Conservation (phyloP, 2,113 vertebrate genomes). For the Ceuthmochares aereus region DNA sequence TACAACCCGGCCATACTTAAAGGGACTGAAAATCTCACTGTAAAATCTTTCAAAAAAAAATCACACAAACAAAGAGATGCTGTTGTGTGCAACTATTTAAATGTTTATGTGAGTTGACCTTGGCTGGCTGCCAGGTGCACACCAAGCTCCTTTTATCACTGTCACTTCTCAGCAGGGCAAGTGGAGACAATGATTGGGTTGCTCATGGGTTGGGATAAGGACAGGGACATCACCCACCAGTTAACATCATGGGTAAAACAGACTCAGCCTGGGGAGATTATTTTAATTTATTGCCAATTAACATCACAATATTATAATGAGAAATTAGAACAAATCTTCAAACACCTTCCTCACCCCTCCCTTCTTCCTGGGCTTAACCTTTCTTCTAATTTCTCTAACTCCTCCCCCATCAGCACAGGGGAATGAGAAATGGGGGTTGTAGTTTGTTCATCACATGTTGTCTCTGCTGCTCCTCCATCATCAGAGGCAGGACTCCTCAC, state of each 20-base stretch:
- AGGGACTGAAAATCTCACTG: background rate
- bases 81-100: background rate
- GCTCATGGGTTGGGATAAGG: accelerated
- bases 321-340: background rate
- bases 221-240: background rate
- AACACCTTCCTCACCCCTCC: accelerated
- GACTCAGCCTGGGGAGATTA: accelerated
- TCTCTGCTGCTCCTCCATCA: background rate
- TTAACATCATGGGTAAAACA: accelerated
- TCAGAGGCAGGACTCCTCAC: background rate
- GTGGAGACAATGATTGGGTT: background rate
- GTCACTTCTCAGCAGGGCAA: background rate
- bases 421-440: accelerated
- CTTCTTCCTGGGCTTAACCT: background rate
- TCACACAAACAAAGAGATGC: background rate
- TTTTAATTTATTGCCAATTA: background rate
- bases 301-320: background rate
- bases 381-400: accelerated
- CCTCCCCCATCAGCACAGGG: accelerated
- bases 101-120: background rate
- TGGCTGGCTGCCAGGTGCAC: background rate
- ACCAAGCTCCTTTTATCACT: background rate
- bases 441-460: accelerated
- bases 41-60: background rate
- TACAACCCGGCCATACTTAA: background rate